These are phyloP conservation scores for Belonocnema kinseyi DNA, from an alignment of 1,140 invertebrate genomes.

Conservation along the genomic window DNA sequence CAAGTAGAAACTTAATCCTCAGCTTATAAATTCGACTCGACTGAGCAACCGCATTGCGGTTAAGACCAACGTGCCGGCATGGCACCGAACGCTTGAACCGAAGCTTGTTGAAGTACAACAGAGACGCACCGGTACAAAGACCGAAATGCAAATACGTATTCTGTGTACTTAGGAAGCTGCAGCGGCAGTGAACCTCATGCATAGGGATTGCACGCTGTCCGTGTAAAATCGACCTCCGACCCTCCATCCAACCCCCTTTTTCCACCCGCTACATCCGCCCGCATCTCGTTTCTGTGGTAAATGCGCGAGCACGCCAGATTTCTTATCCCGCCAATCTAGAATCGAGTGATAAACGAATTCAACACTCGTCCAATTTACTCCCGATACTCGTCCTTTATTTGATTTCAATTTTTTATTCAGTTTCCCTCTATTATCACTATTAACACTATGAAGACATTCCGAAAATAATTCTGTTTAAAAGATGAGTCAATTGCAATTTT, in stretches of 20 bases:
- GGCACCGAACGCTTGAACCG: slow-evolving; percentile 41
- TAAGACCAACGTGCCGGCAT: slow-evolving; percentile 57
- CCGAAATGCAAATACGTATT: slow-evolving; percentile 73
- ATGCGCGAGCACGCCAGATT: slow-evolving; percentile 36
- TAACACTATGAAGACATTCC: too few species aligned
- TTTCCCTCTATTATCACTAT: too few species aligned
- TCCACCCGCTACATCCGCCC: slow-evolving; percentile 30
- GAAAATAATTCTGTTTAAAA: too few species aligned
- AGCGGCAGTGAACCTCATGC: slow-evolving; percentile 70
- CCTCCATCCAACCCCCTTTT: slow-evolving; percentile 31
- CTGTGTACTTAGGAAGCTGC: slow-evolving; percentile 74
- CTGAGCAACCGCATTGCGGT: slow-evolving; percentile 67
- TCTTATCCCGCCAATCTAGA: slow-evolving; percentile 22
- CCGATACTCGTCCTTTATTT: too few species aligned
- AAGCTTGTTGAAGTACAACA: slow-evolving; percentile 48
- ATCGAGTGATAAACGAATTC: slow-evolving; percentile 23
- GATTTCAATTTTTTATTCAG: too few species aligned
- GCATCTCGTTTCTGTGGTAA: slow-evolving; percentile 38
- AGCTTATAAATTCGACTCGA: slow-evolving; percentile 35
- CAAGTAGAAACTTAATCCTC: slow-evolving; percentile 9
- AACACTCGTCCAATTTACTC: neutral
- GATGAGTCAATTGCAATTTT: too few species aligned
- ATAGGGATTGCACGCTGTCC: slow-evolving; percentile 72
- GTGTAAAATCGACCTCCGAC: slow-evolving; percentile 64
- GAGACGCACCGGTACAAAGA: slow-evolving; percentile 70